Evolutionary conservation across 2,888 invertebrate genomes (phyloP).

Genomic region (Cryptocephalus primarius): DNA sequence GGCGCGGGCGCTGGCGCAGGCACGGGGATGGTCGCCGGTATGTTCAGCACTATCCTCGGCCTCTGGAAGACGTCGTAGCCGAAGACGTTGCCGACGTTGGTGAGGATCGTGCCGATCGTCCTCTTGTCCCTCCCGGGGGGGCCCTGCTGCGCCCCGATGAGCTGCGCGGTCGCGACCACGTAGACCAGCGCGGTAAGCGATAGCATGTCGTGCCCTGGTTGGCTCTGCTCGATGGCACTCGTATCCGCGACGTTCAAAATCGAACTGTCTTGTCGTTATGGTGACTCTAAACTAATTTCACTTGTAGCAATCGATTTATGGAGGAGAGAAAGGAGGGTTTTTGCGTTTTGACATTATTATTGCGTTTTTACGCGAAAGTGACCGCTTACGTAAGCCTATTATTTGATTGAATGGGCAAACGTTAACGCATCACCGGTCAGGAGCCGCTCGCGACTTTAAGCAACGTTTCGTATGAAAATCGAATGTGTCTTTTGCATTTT

Average conservation of each 20-base stretch:
- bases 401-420: slow-evolving; percentile 21
- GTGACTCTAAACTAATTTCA: slow-evolving; percentile 22
- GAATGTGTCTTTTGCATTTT: too few species aligned
- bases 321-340: slow-evolving; percentile 25
- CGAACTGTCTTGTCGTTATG: slow-evolving; percentile 8
- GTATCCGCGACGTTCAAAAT: slow-evolving; percentile 4
- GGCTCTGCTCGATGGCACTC: background rate
- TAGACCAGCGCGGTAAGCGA: background rate
- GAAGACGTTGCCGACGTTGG: slow-evolving; percentile 33
- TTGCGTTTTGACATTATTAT: slow-evolving; percentile 25
- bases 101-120: slow-evolving; percentile 31
- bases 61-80: slow-evolving; percentile 35
- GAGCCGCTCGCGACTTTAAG: background rate
- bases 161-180: background rate
- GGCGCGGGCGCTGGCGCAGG: background rate
- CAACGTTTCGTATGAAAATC: too few species aligned
- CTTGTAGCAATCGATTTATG: slow-evolving; percentile 27
- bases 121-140: slow-evolving; percentile 23
- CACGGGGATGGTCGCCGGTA: slow-evolving; percentile 11
- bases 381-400: slow-evolving; percentile 25
- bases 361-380: slow-evolving; percentile 28
- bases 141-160: background rate
- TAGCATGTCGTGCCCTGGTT: slow-evolving; percentile 1
- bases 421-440: slow-evolving; percentile 19
- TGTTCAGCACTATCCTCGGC: background rate